Conservation (phyloP, 2,888 invertebrate genomes). For the Ptychoptera albimana region DNA sequence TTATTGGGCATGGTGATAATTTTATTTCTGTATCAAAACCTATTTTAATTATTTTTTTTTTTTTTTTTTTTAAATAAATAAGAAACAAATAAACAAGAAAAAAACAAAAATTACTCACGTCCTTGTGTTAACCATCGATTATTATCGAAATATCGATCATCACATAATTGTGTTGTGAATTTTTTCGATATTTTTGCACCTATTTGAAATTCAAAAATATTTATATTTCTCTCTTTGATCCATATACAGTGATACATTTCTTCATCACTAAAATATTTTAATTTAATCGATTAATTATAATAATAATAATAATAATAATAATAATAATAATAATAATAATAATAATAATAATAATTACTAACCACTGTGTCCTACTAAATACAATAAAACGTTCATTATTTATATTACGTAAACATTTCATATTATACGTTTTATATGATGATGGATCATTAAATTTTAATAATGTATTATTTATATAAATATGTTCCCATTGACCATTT, state of each 20-base stretch:
- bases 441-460: slow-evolving; percentile 35
- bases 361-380: slow-evolving; percentile 34
- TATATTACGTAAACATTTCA: slow-evolving; percentile 27
- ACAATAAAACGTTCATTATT: slow-evolving; percentile 31
- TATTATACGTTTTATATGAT: slow-evolving; percentile 35
- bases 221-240: slow-evolving; percentile 11
- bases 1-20: slow-evolving; percentile 43
- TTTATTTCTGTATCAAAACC: slow-evolving; percentile 10
- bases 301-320: neutral
- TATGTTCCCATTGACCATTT: slow-evolving; percentile 44
- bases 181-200: slow-evolving; percentile 7
- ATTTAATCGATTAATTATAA: neutral
- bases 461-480: slow-evolving; percentile 31
- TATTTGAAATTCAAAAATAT: slow-evolving; percentile 14
- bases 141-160: slow-evolving; percentile 34
- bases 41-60: slow-evolving; percentile 12
- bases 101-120: slow-evolving; percentile 20
- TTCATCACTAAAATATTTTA: slow-evolving; percentile 9
- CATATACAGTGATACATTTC: slow-evolving; percentile 13
- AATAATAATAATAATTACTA: no score
- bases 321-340: no score
- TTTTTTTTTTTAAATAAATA: no score
- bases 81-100: slow-evolving; percentile 2
- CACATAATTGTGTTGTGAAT: slow-evolving; percentile 19
- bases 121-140: slow-evolving; percentile 45